Base-by-base conservation (phyloP, 2,888 invertebrate genomes). In the Entomobrya multifasciata region DNA sequence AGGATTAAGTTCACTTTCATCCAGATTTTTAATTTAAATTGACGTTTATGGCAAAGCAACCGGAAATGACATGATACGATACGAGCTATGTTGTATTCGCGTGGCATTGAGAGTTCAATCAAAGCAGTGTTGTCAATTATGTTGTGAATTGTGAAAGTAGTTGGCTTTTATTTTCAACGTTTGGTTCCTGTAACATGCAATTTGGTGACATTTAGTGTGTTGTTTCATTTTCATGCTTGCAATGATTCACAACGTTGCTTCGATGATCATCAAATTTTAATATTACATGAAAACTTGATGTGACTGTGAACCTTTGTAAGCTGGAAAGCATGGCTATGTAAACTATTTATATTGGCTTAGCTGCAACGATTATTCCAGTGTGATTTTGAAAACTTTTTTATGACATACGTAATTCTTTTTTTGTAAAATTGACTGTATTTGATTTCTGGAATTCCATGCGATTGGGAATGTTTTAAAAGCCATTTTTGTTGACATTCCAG, bases 31-130 rank as follows among this genome's bases (percentile, higher is more conserved):
- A 49, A 25, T 49, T 25, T 30, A 72, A 27, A 49, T 1, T 15
- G 10, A 25, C 20, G 3, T 22, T 22, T 2, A n/a, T 70, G 3
- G 10, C 22, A 13, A 5, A 15, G 36, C 3, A 49, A 52, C 72
- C 72, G 72, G 72, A 72, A 72, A 52, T 72, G 72, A 52, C 49
- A 52, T 49, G 25, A 17, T 15, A n/a, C n/a, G n/a, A n/a, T n/a
- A n/a, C n/a, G 5, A 44, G 15, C 10, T 72, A 11, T 44, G 5
- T 44, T 65, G 3, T 17, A 11, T 65, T 30, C 41, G 6, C 10
- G 10, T 62, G 60, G 1, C 2, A 0, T 27, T 27, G n/a, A n/a
- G n/a, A n/a, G n/a, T n/a, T n/a, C n/a, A n/a, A n/a, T 2, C 30
- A 15, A 2, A 17, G 20, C 20, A 20, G 27, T 27, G 30, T 27